phyloP scores from a whole-genome alignment of 2,888 invertebrate genomes.

The Conus canariensis region DNA sequence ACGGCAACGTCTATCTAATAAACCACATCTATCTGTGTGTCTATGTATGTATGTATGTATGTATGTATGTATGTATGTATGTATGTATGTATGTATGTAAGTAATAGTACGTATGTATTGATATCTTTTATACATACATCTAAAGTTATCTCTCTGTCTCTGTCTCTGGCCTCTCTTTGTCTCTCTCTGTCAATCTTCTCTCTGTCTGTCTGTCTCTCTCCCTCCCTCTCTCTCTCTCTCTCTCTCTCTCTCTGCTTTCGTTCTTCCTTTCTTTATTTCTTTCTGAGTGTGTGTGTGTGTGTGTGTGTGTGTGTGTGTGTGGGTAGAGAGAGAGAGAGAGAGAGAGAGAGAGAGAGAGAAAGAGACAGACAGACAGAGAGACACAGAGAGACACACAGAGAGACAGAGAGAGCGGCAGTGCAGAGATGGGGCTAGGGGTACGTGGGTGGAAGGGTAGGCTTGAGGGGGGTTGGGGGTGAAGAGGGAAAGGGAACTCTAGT shows the following conservation, averaged over 20 bases:
- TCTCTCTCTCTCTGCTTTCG: no score
- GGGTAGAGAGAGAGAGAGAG: background rate
- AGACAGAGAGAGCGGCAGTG: background rate
- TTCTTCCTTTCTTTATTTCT: no score
- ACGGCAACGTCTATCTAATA: background rate
- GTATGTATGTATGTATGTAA: background rate
- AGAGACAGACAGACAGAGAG: conserved; percentile 1
- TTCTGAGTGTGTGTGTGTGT: no score
- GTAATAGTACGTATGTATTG: no score
- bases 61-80: conserved; percentile 8
- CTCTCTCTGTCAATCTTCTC: background rate
- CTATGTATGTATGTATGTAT: conserved; percentile 12
- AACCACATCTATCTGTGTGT: background rate
- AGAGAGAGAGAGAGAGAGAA: conserved; percentile 15
- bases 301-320: no score
- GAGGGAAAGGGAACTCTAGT: no score
- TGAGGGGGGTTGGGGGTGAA: no score
- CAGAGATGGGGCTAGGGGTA: no score
- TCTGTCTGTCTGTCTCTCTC: background rate
- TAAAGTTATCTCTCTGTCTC: no score
- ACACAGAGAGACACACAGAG: background rate
- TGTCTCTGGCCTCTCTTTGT: background rate
- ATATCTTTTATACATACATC: no score
- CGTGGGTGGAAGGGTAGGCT: no score
- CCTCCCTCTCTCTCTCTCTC: background rate